phyloP scores from a whole-genome alignment of 2,113 vertebrate species.

The Ictidomys tridecemlineatus region DNA sequence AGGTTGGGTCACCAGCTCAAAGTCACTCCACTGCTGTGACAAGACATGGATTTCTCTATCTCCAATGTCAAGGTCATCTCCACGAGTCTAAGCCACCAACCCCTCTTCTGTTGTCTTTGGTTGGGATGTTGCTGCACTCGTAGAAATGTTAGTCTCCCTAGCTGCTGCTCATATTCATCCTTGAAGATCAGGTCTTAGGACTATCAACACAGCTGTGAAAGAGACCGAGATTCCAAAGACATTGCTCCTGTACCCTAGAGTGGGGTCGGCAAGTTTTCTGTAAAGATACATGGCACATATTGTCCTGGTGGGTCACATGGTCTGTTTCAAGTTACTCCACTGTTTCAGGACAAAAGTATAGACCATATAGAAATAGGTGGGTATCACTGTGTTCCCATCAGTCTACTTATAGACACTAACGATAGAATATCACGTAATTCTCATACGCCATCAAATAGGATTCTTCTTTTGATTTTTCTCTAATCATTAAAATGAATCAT shows the following conservation, averaged over 20 bases:
- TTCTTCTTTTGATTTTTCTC: not conserved
- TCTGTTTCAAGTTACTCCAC: not conserved
- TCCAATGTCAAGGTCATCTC: too few relatives aligned
- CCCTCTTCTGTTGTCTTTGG: not conserved
- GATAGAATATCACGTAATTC: not conserved
- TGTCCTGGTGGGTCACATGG: not conserved
- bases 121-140: not conserved
- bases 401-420: not conserved
- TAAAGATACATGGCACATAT: not conserved
- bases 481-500: not conserved
- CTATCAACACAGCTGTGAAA: not conserved
- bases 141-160: not conserved
- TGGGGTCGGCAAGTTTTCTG: not conserved
- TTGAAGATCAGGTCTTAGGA: too few relatives aligned
- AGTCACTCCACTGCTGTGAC: not conserved
- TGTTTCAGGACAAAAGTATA: rapidly evolving
- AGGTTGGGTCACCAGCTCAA: not conserved
- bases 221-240: not conserved
- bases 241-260: not conserved
- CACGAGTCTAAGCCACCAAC: rapidly evolving
- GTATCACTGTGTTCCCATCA: not conserved
- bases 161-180: not conserved
- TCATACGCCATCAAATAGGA: not conserved
- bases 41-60: not conserved
- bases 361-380: not conserved